phyloP scores from a whole-genome alignment of 2,797 vertebrate species.

The Loriculus beryllinus region DNA sequence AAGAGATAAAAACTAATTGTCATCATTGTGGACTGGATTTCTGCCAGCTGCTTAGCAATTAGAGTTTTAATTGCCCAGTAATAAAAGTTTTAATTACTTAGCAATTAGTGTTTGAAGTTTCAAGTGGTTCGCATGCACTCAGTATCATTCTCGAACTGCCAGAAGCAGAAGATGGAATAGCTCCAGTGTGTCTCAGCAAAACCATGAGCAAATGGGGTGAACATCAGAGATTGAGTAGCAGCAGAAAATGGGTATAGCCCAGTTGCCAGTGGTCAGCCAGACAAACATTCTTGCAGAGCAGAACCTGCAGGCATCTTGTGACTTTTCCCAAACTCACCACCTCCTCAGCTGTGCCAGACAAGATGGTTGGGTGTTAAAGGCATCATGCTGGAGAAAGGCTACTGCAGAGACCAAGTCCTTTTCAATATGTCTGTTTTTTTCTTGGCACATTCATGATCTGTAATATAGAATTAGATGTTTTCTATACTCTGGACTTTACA shows the following conservation, averaged over 20 bases:
- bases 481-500: background rate
- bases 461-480: background rate
- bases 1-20: slow-evolving; percentile 34
- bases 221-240: background rate
- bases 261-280: background rate
- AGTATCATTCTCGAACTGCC: background rate
- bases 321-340: background rate
- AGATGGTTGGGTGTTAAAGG: background rate
- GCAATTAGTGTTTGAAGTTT: slow-evolving; percentile 50
- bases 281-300: background rate
- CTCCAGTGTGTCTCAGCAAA: background rate
- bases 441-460: background rate
- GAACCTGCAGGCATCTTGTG: background rate
- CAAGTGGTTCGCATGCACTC: background rate
- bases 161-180: background rate
- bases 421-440: background rate
- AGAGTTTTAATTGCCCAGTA: slow-evolving; percentile 33
- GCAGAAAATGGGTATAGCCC: background rate
- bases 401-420: background rate
- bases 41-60: slow-evolving; percentile 51
- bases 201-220: background rate
- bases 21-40: slow-evolving; percentile 33
- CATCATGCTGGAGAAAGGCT: background rate
- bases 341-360: background rate
- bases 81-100: slow-evolving; percentile 62